Base-by-base conservation (phyloP, 2,797 vertebrate genomes). In the Orestias chungarensis region DNA sequence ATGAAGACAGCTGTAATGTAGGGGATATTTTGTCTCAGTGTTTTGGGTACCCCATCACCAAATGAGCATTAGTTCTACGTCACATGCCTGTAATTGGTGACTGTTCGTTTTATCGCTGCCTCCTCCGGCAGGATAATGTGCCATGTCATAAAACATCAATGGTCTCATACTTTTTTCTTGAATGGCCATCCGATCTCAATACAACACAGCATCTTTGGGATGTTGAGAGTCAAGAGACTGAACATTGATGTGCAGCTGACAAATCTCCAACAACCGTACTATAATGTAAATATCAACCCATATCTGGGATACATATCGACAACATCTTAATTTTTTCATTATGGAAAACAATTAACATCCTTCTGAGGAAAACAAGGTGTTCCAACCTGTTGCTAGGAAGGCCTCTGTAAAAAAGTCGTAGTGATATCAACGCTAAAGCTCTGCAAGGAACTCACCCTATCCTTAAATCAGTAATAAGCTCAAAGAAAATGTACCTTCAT, bases 391-490 rank as follows among this genome's bases (percentile, higher is more conserved):
- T 15, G 1, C 2, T 38, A 25, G 4, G 11, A 14, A 62, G 59
- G 4, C 1, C 38, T 15, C 23, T n/a, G 11, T 62, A 62, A 40
- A 3, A 3, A 42, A 40, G 11, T 62, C 11, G 2, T 23, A 40
- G 35, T 15, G 11, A 38, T 23, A 68, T 68, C 47, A 47, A 52
- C 40, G 47, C 52, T 49, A 33, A 70, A 65, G 44, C 27, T 70
- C 52, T 3, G 14, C 52, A 29, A 18, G 29, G 29, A 27, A 2
- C 69, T 57, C 15, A 25, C 43, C 23, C 50, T 70, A 55, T 38
- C 50, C 38, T 76, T 78, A 75, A 52, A 57, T 71, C 59, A 40
- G 20, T 75, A 62, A 79, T 81, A 25, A 54, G 66, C 31, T 42
- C 70, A 54, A n/a, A 71, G 66, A 81, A 23, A 59, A 49, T 73